Evolutionary conservation across 2,797 vertebrate species (phyloP).

Genomic region (Tenualosa thibaudeaui): DNA sequence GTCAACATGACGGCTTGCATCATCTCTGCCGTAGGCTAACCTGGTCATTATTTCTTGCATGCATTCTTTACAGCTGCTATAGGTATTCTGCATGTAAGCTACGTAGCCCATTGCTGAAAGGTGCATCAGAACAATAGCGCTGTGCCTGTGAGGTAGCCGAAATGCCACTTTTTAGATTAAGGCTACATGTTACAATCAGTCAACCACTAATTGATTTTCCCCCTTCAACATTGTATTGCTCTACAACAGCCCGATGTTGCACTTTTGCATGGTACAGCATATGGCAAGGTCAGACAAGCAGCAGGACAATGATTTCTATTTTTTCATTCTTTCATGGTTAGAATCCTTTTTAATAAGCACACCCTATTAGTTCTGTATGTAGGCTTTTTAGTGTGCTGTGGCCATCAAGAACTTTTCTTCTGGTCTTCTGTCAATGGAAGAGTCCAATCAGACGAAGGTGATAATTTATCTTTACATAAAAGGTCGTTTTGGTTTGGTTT

Average conservation of each 20-base stretch:
- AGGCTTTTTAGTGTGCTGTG: too few relatives aligned
- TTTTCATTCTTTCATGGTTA: too few relatives aligned
- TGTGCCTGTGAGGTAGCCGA: not conserved
- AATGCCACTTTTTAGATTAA: not conserved
- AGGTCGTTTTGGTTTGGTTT: too few relatives aligned
- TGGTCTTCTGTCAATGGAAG: too few relatives aligned
- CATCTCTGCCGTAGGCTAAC: not conserved
- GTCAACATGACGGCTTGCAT: not conserved
- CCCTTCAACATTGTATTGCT: too few relatives aligned
- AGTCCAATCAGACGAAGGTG: not conserved
- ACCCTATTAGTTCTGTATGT: too few relatives aligned
- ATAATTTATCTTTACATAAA: not conserved
- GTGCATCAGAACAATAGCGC: not conserved
- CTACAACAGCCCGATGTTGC: too few relatives aligned
- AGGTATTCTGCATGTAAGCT: not conserved
- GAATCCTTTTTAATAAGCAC: too few relatives aligned
- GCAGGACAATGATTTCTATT: too few relatives aligned
- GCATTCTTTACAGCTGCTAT: not conserved
- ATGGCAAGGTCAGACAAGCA: too few relatives aligned
- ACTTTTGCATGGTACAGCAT: too few relatives aligned
- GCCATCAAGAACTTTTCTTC: too few relatives aligned
- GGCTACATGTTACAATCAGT: not conserved
- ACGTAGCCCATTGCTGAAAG: not conserved
- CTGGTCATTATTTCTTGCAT: not conserved
- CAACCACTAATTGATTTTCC: not conserved